phyloP scores from a whole-genome alignment of 2,888 invertebrate genomes.

The Clostera curtula region DNA sequence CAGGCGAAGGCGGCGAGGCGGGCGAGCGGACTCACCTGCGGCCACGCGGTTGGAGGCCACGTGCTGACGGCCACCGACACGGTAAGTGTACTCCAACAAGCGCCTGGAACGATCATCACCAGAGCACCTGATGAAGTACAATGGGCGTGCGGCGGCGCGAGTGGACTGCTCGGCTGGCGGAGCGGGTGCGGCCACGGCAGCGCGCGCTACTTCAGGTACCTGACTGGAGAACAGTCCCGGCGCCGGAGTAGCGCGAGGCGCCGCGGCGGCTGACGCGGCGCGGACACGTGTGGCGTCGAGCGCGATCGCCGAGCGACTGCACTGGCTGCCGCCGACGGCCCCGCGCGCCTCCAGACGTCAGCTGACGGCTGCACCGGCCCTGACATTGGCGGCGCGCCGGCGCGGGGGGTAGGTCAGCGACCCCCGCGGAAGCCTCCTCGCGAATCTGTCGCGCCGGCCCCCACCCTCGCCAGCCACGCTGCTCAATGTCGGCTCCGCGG shows the following conservation, averaged over 20 bases:
- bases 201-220: conserved; percentile 99
- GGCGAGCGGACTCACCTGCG: conserved; percentile 30
- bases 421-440: conserved; percentile 70
- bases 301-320: conserved; percentile 60
- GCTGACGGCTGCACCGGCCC: conserved; percentile 74
- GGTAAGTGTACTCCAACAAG: conserved; percentile 99
- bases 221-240: conserved; percentile 91
- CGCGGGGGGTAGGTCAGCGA: conserved; percentile 62
- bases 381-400: conserved; percentile 71
- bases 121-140: conserved; percentile 99
- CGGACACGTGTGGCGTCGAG: conserved; percentile 45
- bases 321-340: conserved; percentile 50
- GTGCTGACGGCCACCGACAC: conserved; percentile 78
- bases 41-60: conserved; percentile 38
- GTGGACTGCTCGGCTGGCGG: conserved; percentile 13
- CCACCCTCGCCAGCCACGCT: conserved; percentile 32
- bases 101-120: conserved; percentile 94
- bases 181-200: conserved; percentile 71
- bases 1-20: conserved; percentile 52
- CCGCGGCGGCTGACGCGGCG: conserved; percentile 51
- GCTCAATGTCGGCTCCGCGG: conserved; percentile 19
- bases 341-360: conserved; percentile 74
- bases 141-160: conserved; percentile 90
- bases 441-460: conserved; percentile 41
- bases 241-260: conserved; percentile 92